Evolutionary conservation across 2,797 vertebrate genomes (phyloP).

Genomic region (Aulostomus chinensis): DNA sequence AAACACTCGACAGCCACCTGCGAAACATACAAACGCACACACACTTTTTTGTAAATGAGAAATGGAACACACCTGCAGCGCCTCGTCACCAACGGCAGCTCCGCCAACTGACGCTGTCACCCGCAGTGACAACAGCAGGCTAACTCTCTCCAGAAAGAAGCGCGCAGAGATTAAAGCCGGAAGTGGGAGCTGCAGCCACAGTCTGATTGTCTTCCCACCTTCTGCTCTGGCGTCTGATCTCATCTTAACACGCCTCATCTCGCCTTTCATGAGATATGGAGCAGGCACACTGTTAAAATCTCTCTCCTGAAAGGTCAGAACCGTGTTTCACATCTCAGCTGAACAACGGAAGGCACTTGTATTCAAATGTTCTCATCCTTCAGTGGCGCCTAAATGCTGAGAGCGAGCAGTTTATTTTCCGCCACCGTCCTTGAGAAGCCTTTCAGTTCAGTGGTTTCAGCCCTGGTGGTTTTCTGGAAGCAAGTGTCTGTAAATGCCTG

Average conservation of each 20-base stretch:
- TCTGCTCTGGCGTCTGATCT: conserved; percentile 3
- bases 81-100: conserved; percentile 1
- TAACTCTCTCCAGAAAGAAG: conserved; percentile 9
- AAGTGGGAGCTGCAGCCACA: background rate
- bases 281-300: no score
- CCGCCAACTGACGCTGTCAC: conserved; percentile 20
- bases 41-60: background rate
- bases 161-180: conserved; percentile 13
- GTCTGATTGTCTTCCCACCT: conserved; percentile 14
- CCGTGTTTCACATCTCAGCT: background rate
- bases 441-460: background rate
- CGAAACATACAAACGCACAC: background rate
- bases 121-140: conserved; percentile 29
- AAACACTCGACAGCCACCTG: no score
- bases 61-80: conserved; percentile 19
- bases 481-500: conserved; percentile 3
- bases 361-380: background rate
- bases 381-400: background rate
- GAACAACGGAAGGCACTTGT: background rate
- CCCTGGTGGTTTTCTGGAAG: background rate
- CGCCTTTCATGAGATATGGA: background rate
- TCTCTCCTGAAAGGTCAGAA: background rate
- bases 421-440: background rate
- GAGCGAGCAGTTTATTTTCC: background rate
- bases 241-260: background rate